These are phyloP conservation scores for Cisticola juncidis DNA, from an alignment of 2,113 vertebrate genomes.

Conservation along the genomic window DNA sequence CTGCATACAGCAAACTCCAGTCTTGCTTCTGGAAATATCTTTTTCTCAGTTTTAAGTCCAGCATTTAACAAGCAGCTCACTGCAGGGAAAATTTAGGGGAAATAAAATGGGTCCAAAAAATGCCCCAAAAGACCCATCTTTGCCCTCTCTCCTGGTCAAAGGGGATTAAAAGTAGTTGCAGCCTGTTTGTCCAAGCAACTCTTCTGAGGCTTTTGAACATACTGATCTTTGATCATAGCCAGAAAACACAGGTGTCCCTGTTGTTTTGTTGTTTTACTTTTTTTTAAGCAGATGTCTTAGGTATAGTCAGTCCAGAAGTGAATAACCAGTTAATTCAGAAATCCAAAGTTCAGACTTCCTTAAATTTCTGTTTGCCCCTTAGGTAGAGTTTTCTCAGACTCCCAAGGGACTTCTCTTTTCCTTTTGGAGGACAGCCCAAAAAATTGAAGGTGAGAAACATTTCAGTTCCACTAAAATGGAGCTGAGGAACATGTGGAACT, in stretches of 20 bases:
- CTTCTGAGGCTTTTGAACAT: not conserved
- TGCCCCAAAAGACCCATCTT: not conserved
- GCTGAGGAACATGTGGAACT: not conserved
- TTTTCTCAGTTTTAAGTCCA: not conserved
- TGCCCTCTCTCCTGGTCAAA: not conserved
- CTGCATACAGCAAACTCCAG: not conserved
- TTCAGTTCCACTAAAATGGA: not conserved
- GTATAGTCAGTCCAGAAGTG: not conserved
- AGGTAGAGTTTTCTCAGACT: not conserved
- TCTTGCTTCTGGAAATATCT: not conserved
- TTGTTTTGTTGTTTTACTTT: not conserved
- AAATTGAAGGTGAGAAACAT: not conserved
- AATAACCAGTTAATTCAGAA: not conserved
- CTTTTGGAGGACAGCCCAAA: not conserved
- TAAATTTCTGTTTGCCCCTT: not conserved
- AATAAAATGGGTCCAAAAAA: not conserved
- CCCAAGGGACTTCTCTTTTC: not conserved
- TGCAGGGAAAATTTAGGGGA: not conserved
- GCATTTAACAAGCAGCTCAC: not conserved
- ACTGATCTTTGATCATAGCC: not conserved
- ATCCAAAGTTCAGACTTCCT: not conserved
- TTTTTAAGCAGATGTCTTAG: not conserved
- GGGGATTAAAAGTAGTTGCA: not conserved
- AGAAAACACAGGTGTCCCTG: not conserved
- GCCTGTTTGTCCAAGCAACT: not conserved